Conservation (phyloP, 2,888 invertebrate genomes). For the Eugnorisma glareosa region DNA sequence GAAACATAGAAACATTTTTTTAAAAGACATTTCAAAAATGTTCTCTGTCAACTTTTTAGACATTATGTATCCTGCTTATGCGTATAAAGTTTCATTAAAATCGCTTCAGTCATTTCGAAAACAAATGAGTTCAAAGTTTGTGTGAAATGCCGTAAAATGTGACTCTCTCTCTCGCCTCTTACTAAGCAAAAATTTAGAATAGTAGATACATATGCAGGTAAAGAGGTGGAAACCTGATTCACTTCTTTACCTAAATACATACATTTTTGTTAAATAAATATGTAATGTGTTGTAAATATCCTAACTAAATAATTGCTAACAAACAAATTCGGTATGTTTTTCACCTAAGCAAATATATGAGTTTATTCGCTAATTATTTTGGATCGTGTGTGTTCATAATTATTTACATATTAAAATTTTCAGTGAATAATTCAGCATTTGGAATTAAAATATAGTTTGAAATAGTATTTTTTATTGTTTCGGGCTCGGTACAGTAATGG, state of each 20-base stretch:
- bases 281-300: slow-evolving; percentile 28
- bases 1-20: too few relatives aligned
- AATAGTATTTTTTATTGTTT: neutral
- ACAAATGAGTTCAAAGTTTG: too few relatives aligned
- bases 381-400: slow-evolving; percentile 9
- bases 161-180: too few relatives aligned
- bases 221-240: neutral
- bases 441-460: slow-evolving; percentile 3
- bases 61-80: too few relatives aligned
- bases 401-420: slow-evolving; percentile 10
- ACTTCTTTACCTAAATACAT: slow-evolving; percentile 36
- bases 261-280: slow-evolving; percentile 36
- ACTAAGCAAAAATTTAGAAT: too few relatives aligned
- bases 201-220: neutral
- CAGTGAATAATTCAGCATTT: slow-evolving; percentile 4
- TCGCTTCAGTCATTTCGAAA: too few relatives aligned
- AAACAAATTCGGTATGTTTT: slow-evolving; percentile 27
- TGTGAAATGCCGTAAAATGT: too few relatives aligned
- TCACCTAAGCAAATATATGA: slow-evolving; percentile 43
- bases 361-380: slow-evolving; percentile 23
- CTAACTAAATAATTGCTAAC: slow-evolving; percentile 48
- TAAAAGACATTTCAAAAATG: too few relatives aligned
- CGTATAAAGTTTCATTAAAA: too few relatives aligned
- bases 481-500: neutral
- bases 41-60: too few relatives aligned